Percentiles rank a stretch among this genome's conserved stretches.
These are phyloP conservation scores for Anhinga anhinga DNA, from an alignment of 2,113 vertebrate genomes.

Conservation along the genomic window DNA sequence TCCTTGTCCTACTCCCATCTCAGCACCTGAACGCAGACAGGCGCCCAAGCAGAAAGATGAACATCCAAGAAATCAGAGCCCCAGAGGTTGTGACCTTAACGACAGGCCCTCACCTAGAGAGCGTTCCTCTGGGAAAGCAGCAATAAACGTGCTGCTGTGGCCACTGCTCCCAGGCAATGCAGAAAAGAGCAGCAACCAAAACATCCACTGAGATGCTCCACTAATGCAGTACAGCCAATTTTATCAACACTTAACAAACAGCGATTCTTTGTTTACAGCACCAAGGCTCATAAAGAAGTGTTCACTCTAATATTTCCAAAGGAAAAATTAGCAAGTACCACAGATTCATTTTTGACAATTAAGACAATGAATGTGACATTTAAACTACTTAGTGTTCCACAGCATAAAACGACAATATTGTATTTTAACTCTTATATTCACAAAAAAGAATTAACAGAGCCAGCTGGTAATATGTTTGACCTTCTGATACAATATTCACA, in stretches of 20 bases:
- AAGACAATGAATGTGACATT: slow-evolving; percentile 37
- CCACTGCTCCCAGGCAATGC: neutral
- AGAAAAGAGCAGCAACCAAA: neutral
- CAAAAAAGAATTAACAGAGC: neutral
- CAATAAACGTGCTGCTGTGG: neutral
- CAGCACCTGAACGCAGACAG: accelerated
- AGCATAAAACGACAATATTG: neutral
- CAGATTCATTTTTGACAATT: slow-evolving; percentile 16
- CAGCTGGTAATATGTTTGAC: neutral
- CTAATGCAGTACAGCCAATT: neutral
- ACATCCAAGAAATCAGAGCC: neutral
- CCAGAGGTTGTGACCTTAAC: neutral
- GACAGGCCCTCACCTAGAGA: neutral
- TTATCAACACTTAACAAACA: neutral
- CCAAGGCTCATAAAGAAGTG: neutral
- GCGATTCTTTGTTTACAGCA: neutral
- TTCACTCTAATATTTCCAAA: neutral
- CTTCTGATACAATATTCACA: neutral
- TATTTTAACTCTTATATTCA: neutral
- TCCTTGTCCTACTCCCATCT: neutral
- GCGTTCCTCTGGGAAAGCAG: neutral
- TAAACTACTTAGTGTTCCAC: neutral
- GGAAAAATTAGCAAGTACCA: slow-evolving; percentile 8
- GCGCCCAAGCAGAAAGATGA: neutral
- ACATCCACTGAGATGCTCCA: neutral